Conservation (phyloP, 2,113 vertebrate genomes). For the Perccottus glenii region DNA sequence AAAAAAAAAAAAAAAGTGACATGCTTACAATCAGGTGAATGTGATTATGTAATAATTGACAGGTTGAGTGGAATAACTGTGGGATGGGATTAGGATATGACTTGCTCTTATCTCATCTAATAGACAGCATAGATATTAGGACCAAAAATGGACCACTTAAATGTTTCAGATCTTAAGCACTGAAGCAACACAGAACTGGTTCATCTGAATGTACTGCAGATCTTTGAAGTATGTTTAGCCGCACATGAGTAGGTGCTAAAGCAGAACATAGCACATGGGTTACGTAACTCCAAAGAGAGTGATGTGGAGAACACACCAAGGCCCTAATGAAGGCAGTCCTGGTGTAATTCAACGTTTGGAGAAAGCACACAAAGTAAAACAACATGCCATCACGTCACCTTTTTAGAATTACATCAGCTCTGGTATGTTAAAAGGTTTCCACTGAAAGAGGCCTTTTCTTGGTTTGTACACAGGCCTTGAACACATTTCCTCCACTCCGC, state of each 20-base stretch:
- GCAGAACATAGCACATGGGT: slow-evolving; percentile 33
- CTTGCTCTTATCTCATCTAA: not conserved
- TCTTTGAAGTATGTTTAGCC: slow-evolving; percentile 14
- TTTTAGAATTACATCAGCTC: slow-evolving; percentile 65
- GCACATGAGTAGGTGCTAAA: slow-evolving; percentile 24
- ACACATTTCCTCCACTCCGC: slow-evolving; percentile 59
- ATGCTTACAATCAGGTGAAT: too few relatives aligned
- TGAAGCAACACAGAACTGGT: slow-evolving; percentile 1
- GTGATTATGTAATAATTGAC: slow-evolving; percentile 1
- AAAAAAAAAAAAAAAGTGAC: too few relatives aligned
- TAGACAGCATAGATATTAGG: not conserved
- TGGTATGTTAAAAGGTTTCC: slow-evolving; percentile 51
- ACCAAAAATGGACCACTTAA: not conserved
- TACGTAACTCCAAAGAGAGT: slow-evolving; percentile 53
- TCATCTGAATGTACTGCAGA: not conserved
- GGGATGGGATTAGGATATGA: not conserved
- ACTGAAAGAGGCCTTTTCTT: slow-evolving; percentile 51
- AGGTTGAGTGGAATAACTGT: not conserved
- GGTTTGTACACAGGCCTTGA: slow-evolving; percentile 50
- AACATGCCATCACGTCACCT: slow-evolving; percentile 36
- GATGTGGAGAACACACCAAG: slow-evolving; percentile 31
- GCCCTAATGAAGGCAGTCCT: slow-evolving; percentile 37
- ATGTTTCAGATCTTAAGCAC: not conserved
- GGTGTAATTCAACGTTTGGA: slow-evolving; percentile 53
- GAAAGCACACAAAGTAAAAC: slow-evolving; percentile 30